A percentile compares a stretch with the other conserved stretches of the same genome.
phyloP scores from a whole-genome alignment of 2,113 vertebrate species.

The Scopus umbretta region DNA sequence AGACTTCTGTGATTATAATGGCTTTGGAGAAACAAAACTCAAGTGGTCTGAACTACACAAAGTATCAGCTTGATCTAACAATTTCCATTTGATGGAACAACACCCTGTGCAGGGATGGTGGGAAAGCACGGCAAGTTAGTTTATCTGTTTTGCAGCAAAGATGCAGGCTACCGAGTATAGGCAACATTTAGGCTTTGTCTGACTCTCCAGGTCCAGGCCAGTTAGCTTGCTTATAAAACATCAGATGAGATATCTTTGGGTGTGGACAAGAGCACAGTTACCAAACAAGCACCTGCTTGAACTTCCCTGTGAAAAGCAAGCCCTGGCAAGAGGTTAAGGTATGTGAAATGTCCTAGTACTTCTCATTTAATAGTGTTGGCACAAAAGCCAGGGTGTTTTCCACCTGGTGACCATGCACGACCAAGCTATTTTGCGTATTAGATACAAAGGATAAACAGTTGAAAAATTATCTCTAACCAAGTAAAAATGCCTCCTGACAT shows the following conservation, averaged over 20 bases:
- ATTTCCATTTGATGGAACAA: not conserved
- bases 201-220: not conserved
- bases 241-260: not conserved
- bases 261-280: not conserved
- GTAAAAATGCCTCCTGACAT: not conserved
- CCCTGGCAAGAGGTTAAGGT: not conserved
- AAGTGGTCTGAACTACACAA: not conserved
- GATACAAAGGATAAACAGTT: not conserved
- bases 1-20: not conserved
- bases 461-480: not conserved
- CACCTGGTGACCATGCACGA: not conserved
- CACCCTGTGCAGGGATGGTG: accelerated
- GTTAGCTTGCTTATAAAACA: not conserved
- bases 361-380: not conserved
- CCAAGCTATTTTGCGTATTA: not conserved
- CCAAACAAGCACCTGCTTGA: not conserved
- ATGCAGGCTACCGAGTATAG: not conserved
- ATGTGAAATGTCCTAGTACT: not conserved
- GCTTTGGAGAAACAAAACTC: not conserved
- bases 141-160: not conserved
- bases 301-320: not conserved
- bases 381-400: not conserved
- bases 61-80: not conserved
- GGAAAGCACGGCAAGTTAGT: not conserved
- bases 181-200: not conserved